These are phyloP conservation scores for Andrena marginata DNA, from an alignment of 2,888 invertebrate genomes.

Conservation along the genomic window DNA sequence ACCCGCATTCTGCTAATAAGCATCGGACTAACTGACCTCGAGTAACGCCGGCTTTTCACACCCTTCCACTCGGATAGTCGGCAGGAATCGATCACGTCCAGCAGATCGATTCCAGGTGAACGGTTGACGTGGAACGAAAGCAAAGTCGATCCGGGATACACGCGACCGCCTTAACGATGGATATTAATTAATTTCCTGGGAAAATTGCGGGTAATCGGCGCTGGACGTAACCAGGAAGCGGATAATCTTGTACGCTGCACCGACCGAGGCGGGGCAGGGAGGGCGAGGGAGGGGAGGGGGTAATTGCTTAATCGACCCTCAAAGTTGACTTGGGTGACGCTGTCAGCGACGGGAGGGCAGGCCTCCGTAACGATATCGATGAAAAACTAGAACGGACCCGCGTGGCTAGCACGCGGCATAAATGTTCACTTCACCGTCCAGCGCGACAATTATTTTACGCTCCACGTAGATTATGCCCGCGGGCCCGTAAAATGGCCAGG, in stretches of 20 bases:
- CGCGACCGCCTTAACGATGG: conserved; percentile 40
- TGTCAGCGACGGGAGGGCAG: conserved; percentile 31
- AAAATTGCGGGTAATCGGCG: conserved; percentile 64
- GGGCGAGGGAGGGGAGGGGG: conserved; percentile 38
- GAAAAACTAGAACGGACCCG: conserved; percentile 56
- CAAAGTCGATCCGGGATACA: conserved; percentile 20
- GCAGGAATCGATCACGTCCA: conserved; percentile 6
- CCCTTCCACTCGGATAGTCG: conserved; percentile 2
- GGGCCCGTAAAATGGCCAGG: conserved; percentile 5
- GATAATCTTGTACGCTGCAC: conserved; percentile 59
- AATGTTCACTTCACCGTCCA: conserved; percentile 15
- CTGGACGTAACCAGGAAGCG: conserved; percentile 70
- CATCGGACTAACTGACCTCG: background rate
- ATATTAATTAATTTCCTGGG: conserved; percentile 71
- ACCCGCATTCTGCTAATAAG: background rate
- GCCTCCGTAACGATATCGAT: conserved; percentile 31
- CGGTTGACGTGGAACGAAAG: conserved; percentile 37
- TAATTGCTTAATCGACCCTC: conserved; percentile 74
- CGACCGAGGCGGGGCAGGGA: conserved; percentile 29
- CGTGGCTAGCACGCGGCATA: background rate
- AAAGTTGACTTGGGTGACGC: conserved; percentile 49
- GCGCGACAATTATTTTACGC: conserved; percentile 40
- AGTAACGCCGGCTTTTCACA: conserved; percentile 15
- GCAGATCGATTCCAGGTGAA: conserved; percentile 29
- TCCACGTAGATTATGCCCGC: conserved; percentile 7